Base-by-base conservation (phyloP, 2,797 vertebrate genomes). In the Sebastes steindachneri region DNA sequence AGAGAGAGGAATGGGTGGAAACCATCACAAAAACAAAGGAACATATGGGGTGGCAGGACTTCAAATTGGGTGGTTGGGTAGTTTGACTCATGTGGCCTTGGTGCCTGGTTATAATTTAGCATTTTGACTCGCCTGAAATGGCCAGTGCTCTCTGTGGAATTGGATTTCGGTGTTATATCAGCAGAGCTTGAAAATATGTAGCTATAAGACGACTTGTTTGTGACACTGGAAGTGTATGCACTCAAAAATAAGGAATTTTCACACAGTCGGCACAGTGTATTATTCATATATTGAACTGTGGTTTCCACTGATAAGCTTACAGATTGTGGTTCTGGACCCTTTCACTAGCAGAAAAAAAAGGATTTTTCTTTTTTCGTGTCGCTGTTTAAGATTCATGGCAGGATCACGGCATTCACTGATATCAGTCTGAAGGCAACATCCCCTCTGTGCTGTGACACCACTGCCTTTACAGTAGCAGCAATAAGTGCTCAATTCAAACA, bases 111-210 rank as follows among this genome's bases (percentile, higher is more conserved):
- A 76, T 83, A 84, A 88, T 88, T 89, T 84, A 80, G 68, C 54
- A 68, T 84, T 88, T 64, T 75, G 80, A 86, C 80, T 84, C 14
- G 0, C 63, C 67, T 57, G 66, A 77, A 84, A 85, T 89, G 54
- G 35, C 68, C 63, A 70, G 57, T 68, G 68, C 68, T 77, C 75
- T 64, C 53, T 67, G 69, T 68, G 80, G 70, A 86, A 90, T 92
- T 89, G 80, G 71, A 89, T 91, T 90, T 86, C 35, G 88, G 71
- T 59, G 45, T 88, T 82, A 70, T 68, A 80, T 73, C 70, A 86
- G 71, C 54, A 72, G 23, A 77, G 54, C 72, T 84, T 19, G 41
- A 79, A 77, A 84, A 75, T 68, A 59, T 73, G 64, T 57, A 66
- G 37, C 79, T 31, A 53, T 53, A 80, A 70, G 71, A 55, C 8